Percentiles rank a stretch among this genome's conserved stretches.
Evolutionary conservation across 2,888 invertebrate genomes (phyloP).

Genomic region (Rhagium mordax): DNA sequence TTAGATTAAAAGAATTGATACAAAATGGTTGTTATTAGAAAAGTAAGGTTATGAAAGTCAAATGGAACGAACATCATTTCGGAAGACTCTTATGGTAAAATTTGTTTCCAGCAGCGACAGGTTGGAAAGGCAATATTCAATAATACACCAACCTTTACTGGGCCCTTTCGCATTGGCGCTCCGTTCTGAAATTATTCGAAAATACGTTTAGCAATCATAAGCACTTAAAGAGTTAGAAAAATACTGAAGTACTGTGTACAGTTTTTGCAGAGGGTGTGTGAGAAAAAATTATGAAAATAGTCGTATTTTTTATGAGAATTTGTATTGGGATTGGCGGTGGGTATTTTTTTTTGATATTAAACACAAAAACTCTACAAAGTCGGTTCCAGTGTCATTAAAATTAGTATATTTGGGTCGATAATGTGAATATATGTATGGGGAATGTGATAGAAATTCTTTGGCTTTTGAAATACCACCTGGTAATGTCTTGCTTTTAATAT

Average conservation of each 20-base stretch:
- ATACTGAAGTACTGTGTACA: slow-evolving; percentile 1
- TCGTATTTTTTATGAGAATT: background rate
- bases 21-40: no score
- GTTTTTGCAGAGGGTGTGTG: background rate
- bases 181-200: slow-evolving; percentile 23
- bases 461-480: background rate
- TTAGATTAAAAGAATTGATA: no score
- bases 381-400: background rate
- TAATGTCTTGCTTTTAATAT: background rate
- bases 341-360: background rate
- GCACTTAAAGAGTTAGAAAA: slow-evolving; percentile 26
- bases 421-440: slow-evolving; percentile 1
- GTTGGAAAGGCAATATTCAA: slow-evolving; percentile 2
- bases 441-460: background rate
- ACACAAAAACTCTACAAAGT: background rate
- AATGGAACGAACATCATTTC: no score
- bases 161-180: slow-evolving; percentile 5
- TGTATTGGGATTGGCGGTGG: no score
- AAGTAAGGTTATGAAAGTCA: no score
- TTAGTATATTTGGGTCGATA: background rate
- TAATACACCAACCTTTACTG: slow-evolving; percentile 23
- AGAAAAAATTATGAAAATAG: background rate
- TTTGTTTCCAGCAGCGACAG: slow-evolving; percentile 12
- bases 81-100: no score
- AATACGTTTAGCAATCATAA: background rate